These are phyloP conservation scores for Gibbula magus DNA, from an alignment of 2,888 invertebrate genomes.

Conservation along the genomic window DNA sequence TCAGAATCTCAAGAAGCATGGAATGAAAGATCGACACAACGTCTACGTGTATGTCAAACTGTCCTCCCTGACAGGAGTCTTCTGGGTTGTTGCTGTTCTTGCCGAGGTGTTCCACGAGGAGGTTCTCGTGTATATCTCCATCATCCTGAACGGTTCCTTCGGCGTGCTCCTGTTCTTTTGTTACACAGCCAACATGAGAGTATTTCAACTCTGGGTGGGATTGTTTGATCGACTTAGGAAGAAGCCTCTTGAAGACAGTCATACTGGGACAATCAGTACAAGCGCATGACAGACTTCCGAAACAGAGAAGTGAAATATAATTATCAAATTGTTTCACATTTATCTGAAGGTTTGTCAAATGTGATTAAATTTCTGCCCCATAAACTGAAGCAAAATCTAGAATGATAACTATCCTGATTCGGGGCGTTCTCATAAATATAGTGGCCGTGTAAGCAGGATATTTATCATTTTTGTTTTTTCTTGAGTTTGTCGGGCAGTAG, in stretches of 20 bases:
- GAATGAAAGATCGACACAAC: slow-evolving; percentile 39
- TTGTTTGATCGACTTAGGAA: not conserved
- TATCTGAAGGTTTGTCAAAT: too few relatives aligned
- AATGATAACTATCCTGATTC: too few relatives aligned
- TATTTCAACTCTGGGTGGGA: slow-evolving; percentile 43
- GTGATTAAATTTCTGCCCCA: too few relatives aligned
- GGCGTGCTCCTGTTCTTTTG: slow-evolving; percentile 57
- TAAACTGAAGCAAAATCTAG: too few relatives aligned
- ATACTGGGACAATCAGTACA: not conserved
- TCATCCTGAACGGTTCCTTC: slow-evolving; percentile 52
- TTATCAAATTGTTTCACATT: too few relatives aligned
- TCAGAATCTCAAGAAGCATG: slow-evolving; percentile 28
- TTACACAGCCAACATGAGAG: slow-evolving; percentile 49
- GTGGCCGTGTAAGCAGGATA: too few relatives aligned
- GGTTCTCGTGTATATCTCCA: slow-evolving; percentile 48
- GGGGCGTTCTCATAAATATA: too few relatives aligned
- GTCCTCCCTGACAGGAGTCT: slow-evolving; percentile 55
- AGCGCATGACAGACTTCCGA: not conserved
- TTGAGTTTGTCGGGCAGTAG: too few relatives aligned
- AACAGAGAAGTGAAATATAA: too few relatives aligned
- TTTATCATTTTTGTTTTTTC: too few relatives aligned
- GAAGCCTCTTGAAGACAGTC: not conserved
- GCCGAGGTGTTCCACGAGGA: slow-evolving; percentile 47
- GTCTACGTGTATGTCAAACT: slow-evolving; percentile 53
- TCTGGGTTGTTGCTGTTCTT: slow-evolving; percentile 58